Evolutionary conservation across 2,888 invertebrate species (phyloP).

Genomic region (Rhagonycha lutea): DNA sequence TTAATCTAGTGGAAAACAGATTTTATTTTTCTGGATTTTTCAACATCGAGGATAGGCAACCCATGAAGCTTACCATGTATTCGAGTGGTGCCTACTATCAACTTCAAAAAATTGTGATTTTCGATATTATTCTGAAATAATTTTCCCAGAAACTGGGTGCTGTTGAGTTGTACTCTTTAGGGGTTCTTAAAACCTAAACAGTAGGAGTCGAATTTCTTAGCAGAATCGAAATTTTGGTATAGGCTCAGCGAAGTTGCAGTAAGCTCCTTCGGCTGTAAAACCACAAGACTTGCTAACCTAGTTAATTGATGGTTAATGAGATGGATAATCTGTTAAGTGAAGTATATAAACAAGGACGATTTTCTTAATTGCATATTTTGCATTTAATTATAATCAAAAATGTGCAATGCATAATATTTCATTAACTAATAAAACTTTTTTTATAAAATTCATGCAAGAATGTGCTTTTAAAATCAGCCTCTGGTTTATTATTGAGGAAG

Average conservation of each 20-base stretch:
- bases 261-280: neutral
- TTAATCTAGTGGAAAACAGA: too few relatives aligned
- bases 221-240: too few relatives aligned
- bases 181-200: too few relatives aligned
- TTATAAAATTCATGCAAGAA: neutral
- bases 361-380: neutral
- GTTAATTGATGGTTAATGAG: neutral
- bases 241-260: too few relatives aligned
- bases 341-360: neutral
- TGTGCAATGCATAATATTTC: neutral
- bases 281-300: neutral
- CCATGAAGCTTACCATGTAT: neutral
- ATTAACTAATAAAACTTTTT: neutral
- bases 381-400: neutral
- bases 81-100: neutral
- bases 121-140: neutral
- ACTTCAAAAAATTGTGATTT: neutral
- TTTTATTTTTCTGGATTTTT: too few relatives aligned
- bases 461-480: neutral
- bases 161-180: neutral
- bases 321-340: neutral
- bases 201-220: too few relatives aligned
- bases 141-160: neutral
- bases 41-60: neutral
- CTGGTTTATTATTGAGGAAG: conserved; percentile 40